phyloP scores from a whole-genome alignment of 92 coral and sea anemone genomes.

The Umimayanthus chanpuru region DNA sequence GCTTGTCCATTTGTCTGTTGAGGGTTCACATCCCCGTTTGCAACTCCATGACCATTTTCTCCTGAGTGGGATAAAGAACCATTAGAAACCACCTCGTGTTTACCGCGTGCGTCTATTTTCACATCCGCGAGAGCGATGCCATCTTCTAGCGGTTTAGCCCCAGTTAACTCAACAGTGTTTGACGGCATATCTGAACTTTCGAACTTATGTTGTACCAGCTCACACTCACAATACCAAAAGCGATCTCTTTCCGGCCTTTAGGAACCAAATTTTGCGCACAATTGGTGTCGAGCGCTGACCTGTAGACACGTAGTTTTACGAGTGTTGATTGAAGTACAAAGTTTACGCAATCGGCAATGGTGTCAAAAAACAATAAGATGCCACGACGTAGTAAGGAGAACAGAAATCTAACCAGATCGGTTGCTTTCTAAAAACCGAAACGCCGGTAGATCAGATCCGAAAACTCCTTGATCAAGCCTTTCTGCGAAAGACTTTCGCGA shows the following conservation, averaged over 20 bases:
- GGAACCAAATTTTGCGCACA: not conserved
- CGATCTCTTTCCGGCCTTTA: not conserved
- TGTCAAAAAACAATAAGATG: not conserved
- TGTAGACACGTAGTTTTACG: too few species aligned
- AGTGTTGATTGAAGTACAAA: too few species aligned
- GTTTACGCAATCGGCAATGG: slow-evolving; percentile 38
- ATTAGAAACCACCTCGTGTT: slow-evolving; percentile 46
- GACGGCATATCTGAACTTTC: slow-evolving; percentile 20
- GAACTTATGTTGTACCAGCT: not conserved
- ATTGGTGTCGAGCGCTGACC: not conserved
- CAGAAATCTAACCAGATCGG: not conserved
- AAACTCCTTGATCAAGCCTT: not conserved
- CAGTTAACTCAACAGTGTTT: slow-evolving; percentile 13
- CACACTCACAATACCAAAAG: not conserved
- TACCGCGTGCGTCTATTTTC: slow-evolving; percentile 27
- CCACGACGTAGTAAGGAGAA: not conserved
- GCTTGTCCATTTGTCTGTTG: slow-evolving; percentile 23
- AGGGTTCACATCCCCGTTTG: slow-evolving; percentile 35
- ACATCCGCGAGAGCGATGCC: slow-evolving; percentile 28
- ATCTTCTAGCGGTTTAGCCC: slow-evolving; percentile 17
- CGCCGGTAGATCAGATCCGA: not conserved
- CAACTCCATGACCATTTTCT: slow-evolving; percentile 1
- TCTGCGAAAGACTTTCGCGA: not conserved
- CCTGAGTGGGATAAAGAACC: slow-evolving; percentile 59
- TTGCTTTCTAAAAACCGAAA: not conserved